phyloP scores from a whole-genome alignment of 2,888 invertebrate species.

The Cephus rjabovi region DNA sequence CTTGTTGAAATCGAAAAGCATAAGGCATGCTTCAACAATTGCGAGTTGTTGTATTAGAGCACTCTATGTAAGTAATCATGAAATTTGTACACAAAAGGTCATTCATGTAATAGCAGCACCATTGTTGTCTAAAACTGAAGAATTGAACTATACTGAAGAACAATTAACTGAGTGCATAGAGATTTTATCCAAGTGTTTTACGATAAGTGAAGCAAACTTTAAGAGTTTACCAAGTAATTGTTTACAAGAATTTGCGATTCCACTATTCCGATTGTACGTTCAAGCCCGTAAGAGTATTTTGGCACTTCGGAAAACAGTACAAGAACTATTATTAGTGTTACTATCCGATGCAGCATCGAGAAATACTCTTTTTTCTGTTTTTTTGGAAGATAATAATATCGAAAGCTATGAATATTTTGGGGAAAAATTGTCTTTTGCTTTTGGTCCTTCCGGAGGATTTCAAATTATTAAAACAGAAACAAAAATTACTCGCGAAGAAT shows the following conservation, averaged over 20 bases:
- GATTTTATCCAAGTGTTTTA: slow-evolving; percentile 58
- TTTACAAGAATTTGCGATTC: slow-evolving; percentile 46
- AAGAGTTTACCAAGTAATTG: slow-evolving; percentile 53
- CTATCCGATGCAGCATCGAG: slow-evolving; percentile 35
- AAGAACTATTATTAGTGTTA: slow-evolving; percentile 44
- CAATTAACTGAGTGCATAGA: slow-evolving; percentile 58
- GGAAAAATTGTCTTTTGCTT: slow-evolving; percentile 41
- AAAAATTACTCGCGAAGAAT: slow-evolving; percentile 47
- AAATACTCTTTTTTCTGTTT: slow-evolving; percentile 43
- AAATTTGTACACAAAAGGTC: slow-evolving; percentile 63
- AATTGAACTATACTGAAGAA: slow-evolving; percentile 42
- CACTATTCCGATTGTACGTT: slow-evolving; percentile 54
- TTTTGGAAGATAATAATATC: slow-evolving; percentile 41
- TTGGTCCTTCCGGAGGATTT: slow-evolving; percentile 53
- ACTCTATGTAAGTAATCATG: slow-evolving; percentile 69
- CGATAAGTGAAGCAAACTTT: slow-evolving; percentile 53
- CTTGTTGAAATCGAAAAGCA: slow-evolving; percentile 66
- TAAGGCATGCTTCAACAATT: slow-evolving; percentile 66
- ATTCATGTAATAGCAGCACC: slow-evolving; percentile 58
- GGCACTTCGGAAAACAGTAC: slow-evolving; percentile 41
- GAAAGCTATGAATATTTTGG: slow-evolving; percentile 49
- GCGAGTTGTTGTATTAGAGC: slow-evolving; percentile 71
- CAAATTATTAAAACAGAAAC: slow-evolving; percentile 46
- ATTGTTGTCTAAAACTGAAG: slow-evolving; percentile 31
- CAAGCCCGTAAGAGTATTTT: slow-evolving; percentile 46